Conservation (phyloP, 2,888 invertebrate species). For the Tenthredo amoena region DNA sequence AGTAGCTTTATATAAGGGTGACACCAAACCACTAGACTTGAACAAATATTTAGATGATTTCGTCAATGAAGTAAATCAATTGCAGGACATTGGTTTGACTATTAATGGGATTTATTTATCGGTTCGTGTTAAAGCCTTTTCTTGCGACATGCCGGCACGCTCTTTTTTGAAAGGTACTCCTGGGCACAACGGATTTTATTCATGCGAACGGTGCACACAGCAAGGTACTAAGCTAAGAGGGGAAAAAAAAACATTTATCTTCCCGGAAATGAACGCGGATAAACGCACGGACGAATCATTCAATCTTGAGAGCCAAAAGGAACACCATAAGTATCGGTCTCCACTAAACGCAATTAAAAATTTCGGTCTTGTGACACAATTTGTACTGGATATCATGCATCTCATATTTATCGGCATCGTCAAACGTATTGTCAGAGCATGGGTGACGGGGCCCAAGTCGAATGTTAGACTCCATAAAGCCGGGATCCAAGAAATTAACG, state of each 20-base stretch:
- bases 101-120: background rate
- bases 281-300: background rate
- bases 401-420: constrained; percentile 19
- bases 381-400: background rate
- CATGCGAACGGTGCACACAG: constrained; percentile 1
- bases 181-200: constrained; percentile 2
- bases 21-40: background rate
- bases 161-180: background rate
- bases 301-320: background rate
- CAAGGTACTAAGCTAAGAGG: background rate
- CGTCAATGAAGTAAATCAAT: background rate
- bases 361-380: background rate
- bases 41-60: constrained; percentile 1
- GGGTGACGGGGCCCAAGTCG: background rate
- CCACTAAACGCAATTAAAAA: background rate
- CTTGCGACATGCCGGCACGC: constrained; percentile 8
- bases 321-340: constrained; percentile 8
- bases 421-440: constrained; percentile 13
- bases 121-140: background rate
- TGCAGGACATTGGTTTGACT: background rate
- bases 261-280: background rate
- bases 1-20: background rate
- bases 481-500: background rate
- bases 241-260: background rate
- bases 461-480: background rate